Evolutionary conservation across 2,797 vertebrate species (phyloP), one percentile per base, ranked within the genome.

Genomic region (Chelon auratus): DNA sequence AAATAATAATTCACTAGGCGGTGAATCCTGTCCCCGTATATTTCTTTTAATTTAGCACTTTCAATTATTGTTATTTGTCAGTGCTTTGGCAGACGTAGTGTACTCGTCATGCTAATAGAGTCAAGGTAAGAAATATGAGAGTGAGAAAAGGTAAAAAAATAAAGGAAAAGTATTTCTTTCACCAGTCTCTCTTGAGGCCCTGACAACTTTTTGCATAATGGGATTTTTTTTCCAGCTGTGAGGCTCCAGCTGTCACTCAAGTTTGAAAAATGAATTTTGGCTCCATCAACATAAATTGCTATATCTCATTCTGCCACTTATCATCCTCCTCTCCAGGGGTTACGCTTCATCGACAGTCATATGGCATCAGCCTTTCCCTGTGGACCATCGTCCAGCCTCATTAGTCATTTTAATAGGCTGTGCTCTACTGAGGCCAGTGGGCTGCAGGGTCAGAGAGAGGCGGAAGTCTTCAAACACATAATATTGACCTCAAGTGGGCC

Each of bases 181-280:
- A 8, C n/a, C 14, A 3, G 43, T 60, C 52, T 61, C 54, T 69
- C 57, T 56, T 8, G 2, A 48, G 65, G 53, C 60, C 64, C 30
- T 60, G 26, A 60, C 81, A 80, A 84, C 54, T 67, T 85, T 80
- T 56, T 54, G 48, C 68, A 61, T 62, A 57, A 85, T 82, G 69
- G 30, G 20, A 60, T 79, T 77, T 69, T 48, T 62, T 26, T 26
- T 26, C 2, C 45, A 65, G 71, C 60, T 22, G 40, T 37, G 56
- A 56, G 37, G 39, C 73, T 85, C 71, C 30, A 63, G 54, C 82
- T 91, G 87, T 85, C 89, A 87, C 40, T 82, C 76, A 89, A 76
- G 83, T 47, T 9, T 68, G 52, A 57, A 58, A 86, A 87, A 88
- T 70, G 72, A 82, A 78, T 84, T 77, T 33, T 71, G 56, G 42